Conservation (phyloP, 1,140 invertebrate species). For the Ganaspis sp. region DNA sequence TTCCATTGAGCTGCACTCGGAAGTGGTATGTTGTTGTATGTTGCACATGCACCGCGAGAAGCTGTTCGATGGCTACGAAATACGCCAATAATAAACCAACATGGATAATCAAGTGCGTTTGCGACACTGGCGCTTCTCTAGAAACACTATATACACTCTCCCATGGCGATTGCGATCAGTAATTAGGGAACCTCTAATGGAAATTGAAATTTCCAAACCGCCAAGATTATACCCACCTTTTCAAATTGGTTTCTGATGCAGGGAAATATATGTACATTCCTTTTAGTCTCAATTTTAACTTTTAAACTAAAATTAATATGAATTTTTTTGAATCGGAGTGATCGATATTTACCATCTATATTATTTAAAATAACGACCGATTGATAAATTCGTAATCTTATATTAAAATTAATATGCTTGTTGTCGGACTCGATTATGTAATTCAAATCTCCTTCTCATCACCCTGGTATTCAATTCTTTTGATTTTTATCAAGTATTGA, state of each 20-base stretch:
- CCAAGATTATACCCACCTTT: not conserved
- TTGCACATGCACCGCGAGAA: slow-evolving; percentile 4
- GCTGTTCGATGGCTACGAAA: slow-evolving; percentile 16
- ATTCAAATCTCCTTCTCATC: too few species aligned
- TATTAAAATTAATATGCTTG: too few species aligned
- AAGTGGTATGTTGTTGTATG: not conserved
- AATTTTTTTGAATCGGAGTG: too few species aligned
- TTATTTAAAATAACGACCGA: too few species aligned
- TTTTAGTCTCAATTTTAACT: not conserved
- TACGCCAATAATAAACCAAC: slow-evolving; percentile 20
- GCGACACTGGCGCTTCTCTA: not conserved
- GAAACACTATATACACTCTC: not conserved
- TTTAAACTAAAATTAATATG: not conserved
- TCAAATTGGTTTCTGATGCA: slow-evolving; percentile 1
- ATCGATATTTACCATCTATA: too few species aligned
- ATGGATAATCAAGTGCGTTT: slow-evolving; percentile 18
- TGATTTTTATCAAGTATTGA: too few species aligned
- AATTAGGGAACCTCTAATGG: slow-evolving; percentile 4
- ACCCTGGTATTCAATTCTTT: too few species aligned
- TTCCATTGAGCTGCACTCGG: slow-evolving; percentile 2
- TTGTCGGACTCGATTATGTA: too few species aligned
- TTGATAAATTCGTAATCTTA: too few species aligned
- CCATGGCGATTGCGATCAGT: not conserved
- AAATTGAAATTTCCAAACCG: not conserved
- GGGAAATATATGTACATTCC: not conserved